Percentiles rank a stretch among this genome's conserved stretches.
These are phyloP conservation scores for Drosophila pseudotalamancana DNA, from an alignment of 2,888 invertebrate genomes.

Conservation along the genomic window DNA sequence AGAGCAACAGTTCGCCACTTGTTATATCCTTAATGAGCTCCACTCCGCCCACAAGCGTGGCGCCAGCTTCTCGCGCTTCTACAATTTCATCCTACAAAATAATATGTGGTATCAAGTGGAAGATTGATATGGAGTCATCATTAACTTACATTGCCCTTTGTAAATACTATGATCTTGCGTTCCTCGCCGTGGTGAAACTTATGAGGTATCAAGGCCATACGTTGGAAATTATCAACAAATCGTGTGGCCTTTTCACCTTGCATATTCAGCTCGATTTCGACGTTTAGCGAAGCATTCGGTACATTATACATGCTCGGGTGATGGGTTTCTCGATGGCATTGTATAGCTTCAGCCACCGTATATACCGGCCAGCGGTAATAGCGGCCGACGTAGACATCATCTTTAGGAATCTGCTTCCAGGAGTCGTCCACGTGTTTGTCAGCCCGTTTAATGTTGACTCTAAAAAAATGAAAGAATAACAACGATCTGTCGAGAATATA, in stretches of 20 bases:
- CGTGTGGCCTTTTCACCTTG: slow-evolving; percentile 86
- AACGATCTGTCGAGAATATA: no score
- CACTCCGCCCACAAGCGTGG: slow-evolving; percentile 89
- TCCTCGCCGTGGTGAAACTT: slow-evolving; percentile 89
- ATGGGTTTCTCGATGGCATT: slow-evolving; percentile 91
- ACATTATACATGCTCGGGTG: slow-evolving; percentile 92
- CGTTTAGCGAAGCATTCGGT: slow-evolving; percentile 89
- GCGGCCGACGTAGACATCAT: slow-evolving; percentile 87
- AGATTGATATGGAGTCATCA: background rate
- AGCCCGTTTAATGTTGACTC: slow-evolving; percentile 83
- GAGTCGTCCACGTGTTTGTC: slow-evolving; percentile 87
- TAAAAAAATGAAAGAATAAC: no score
- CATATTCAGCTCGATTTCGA: slow-evolving; percentile 93
- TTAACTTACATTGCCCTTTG: slow-evolving; percentile 86
- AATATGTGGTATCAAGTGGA: background rate
- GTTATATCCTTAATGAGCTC: slow-evolving; percentile 92
- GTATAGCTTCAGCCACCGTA: slow-evolving; percentile 90
- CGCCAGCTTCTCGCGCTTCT: slow-evolving; percentile 89
- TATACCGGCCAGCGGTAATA: slow-evolving; percentile 87
- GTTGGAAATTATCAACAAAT: slow-evolving; percentile 88
- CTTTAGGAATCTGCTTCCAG: slow-evolving; percentile 85
- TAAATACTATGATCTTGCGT: slow-evolving; percentile 90
- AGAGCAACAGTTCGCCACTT: slow-evolving; percentile 88
- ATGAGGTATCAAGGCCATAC: slow-evolving; percentile 88
- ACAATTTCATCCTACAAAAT: slow-evolving; percentile 81